phyloP scores from a whole-genome alignment of 2,113 vertebrate species.

The Anoura caudifer region DNA sequence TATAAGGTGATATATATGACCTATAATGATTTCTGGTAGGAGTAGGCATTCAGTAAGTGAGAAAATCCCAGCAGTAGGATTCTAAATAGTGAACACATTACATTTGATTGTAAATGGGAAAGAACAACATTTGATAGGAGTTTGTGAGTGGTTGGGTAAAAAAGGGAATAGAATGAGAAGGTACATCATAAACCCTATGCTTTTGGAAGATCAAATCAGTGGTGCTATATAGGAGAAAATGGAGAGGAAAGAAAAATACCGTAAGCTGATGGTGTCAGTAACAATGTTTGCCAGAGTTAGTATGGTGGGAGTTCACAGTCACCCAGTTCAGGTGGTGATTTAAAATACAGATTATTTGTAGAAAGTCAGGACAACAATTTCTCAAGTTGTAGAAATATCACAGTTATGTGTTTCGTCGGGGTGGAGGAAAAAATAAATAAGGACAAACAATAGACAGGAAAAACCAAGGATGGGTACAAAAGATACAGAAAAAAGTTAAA shows the following conservation, averaged over 20 bases:
- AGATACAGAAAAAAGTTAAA: background rate
- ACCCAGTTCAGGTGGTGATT: background rate
- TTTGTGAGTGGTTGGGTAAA: background rate
- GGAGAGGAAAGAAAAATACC: background rate
- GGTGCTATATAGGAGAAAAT: background rate
- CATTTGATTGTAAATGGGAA: background rate
- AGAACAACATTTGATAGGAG: background rate
- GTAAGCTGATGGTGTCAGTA: background rate
- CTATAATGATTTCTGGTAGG: background rate
- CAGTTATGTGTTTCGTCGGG: background rate
- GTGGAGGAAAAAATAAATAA: background rate
- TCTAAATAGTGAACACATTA: conserved; percentile 2
- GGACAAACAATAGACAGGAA: background rate
- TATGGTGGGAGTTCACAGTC: background rate
- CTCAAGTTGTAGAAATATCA: background rate
- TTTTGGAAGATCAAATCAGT: background rate
- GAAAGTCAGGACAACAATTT: background rate
- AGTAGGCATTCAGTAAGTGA: background rate
- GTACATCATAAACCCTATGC: background rate
- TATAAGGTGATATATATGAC: background rate
- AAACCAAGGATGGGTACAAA: background rate
- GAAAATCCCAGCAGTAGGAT: background rate
- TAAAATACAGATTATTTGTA: background rate
- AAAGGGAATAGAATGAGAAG: background rate
- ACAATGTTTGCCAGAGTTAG: background rate